Evolutionary conservation across 2,888 invertebrate genomes (phyloP).

Genomic region (Tetramorium bicarinatum): DNA sequence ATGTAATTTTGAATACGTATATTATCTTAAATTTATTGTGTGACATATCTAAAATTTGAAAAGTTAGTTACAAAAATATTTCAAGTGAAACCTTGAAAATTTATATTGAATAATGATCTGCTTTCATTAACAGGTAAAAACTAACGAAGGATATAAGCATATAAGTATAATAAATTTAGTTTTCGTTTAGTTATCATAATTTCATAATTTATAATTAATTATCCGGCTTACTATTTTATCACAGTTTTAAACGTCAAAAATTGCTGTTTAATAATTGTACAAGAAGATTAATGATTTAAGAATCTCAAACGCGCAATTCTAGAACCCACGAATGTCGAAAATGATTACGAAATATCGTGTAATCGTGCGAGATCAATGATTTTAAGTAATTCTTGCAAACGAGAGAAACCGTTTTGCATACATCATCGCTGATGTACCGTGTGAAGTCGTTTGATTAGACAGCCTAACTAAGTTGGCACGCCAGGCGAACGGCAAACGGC

Average conservation of each 20-base stretch:
- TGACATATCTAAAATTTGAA: neutral
- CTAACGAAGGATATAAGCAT: neutral
- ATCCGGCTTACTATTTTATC: neutral
- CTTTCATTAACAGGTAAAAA: neutral
- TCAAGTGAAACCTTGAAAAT: neutral
- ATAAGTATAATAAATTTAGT: neutral
- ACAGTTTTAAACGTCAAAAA: neutral
- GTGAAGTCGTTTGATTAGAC: slow-evolving; percentile 82
- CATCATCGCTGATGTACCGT: slow-evolving; percentile 76
- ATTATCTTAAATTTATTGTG: neutral
- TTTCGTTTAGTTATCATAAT: neutral
- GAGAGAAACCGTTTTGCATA: slow-evolving; percentile 57
- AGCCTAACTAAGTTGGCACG: slow-evolving; percentile 83
- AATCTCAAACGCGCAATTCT: neutral
- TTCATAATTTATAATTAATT: neutral
- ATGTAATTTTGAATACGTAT: neutral
- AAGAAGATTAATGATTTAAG: neutral
- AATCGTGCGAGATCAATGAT: slow-evolving; percentile 20
- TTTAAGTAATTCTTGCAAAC: slow-evolving; percentile 47
- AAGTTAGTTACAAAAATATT: neutral
- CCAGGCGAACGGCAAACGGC: slow-evolving; percentile 81
- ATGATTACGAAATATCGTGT: neutral
- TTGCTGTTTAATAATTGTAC: neutral
- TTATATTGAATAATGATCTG: neutral
- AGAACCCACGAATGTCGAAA: neutral